phyloP scores from a whole-genome alignment of 2,797 vertebrate species.

The Hypotaenidia philippensis region DNA sequence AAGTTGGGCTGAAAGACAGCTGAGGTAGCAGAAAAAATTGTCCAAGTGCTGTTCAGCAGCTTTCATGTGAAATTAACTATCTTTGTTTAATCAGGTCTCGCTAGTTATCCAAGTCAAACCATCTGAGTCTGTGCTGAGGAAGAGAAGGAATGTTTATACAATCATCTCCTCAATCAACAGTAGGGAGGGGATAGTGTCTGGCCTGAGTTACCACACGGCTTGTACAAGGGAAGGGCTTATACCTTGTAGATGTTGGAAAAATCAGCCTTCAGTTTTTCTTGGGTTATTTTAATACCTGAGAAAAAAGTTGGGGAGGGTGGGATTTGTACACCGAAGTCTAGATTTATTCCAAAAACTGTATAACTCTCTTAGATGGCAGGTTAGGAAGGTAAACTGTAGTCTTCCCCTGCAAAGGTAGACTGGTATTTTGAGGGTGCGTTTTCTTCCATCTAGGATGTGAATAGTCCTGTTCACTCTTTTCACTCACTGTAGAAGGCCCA shows the following conservation, averaged over 20 bases:
- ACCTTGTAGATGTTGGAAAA: background rate
- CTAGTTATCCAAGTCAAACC: background rate
- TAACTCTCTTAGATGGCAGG: background rate
- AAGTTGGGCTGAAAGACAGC: background rate
- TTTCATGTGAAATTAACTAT: background rate
- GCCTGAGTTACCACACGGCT: background rate
- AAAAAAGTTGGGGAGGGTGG: background rate
- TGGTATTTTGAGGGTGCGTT: background rate
- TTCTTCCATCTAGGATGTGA: background rate
- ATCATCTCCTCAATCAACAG: background rate
- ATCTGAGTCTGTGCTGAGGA: background rate
- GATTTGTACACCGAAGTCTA: background rate
- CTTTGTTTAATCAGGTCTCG: background rate
- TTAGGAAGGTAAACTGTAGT: too few relatives aligned
- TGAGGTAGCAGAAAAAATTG: background rate
- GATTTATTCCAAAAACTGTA: background rate
- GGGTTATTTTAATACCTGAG: background rate
- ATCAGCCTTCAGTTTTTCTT: background rate
- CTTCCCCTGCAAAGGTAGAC: background rate
- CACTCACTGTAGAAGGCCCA: background rate
- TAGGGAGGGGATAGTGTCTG: background rate
- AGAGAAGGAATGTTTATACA: background rate
- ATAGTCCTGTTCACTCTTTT: background rate
- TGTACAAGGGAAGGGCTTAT: accelerated
- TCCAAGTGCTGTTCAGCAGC: background rate